Evolutionary conservation across 2,888 invertebrate genomes (phyloP), one percentile per base, ranked within the genome.

Genomic region (Harpalus rubripes): DNA sequence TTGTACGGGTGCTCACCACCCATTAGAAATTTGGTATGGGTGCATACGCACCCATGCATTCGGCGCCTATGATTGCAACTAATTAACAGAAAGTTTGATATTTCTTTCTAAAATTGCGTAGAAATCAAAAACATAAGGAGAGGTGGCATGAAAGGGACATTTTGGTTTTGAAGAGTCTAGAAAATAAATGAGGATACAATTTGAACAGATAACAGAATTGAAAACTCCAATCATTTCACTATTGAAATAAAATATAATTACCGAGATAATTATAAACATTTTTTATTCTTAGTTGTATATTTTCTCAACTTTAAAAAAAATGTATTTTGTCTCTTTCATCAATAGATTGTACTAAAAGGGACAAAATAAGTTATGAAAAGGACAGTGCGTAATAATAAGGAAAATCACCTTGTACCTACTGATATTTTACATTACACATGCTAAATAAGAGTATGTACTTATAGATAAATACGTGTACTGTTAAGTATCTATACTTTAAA

Each of bases 311-410:
- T 82, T 81, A n/a, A 81, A 81, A 81, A 81, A 39, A n/a, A 8
- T 81, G 65, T 81, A 81, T 81, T 61, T 65, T 81, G 81, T 81
- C 56, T 44, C 65, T 81, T 81, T 81, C 81, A 81, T 81, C 22
- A 65, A 65, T 81, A 44, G 44, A 52, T 22, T 68, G 52, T 65
- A 81, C 68, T 81, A 65, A 65, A 81, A 68, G 65, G 65, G 68
- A 81, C 81, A 52, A 1, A 68, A 44, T 41, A 44, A 52, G 44
- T 81, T 81, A 52, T 52, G 44, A 52, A 65, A 81, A 68, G 44
- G 81, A 65, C 52, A 65, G 68, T 81, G 44, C 32, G 8, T 81
- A 81, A 63, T 80, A n/a, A 32, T 39, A 39, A 80, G 80, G 80
- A 61, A 83, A 12, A 15, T 41, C 10, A 52, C 8, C 0, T 52